Evolutionary conservation across 2,113 vertebrate species (phyloP), one percentile per base, ranked within the genome.

Genomic region (Eudyptes chrysolophus): DNA sequence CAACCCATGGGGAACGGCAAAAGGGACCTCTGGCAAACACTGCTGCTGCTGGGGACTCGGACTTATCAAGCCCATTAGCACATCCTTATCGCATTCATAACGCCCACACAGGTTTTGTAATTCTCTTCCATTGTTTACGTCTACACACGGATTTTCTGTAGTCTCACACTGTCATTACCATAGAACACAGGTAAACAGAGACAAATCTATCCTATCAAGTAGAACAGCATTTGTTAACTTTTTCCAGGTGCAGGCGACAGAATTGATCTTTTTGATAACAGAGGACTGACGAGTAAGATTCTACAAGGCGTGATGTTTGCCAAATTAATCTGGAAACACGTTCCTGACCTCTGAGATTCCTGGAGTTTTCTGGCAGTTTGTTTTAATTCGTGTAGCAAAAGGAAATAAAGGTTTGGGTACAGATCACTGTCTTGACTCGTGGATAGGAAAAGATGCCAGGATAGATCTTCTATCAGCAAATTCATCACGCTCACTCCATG

Each of bases 221-320:
- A 54, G 18, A 79, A 64, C 29, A 34, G 18, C 5, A 26, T 49
- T 76, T 55, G 11, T 60, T 60, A 69, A 27, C 6, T 55, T 90
- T 16, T 88, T 32, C 20, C 30, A 44, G 6, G 21, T 52, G 16
- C 24, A 72, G 29, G 5, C 0, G 10, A 68, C 24, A 72, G 29
- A 80, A 51, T 1, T 1, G 14, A 42, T 38, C 19, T 30, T 74
- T 77, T 74, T 51, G 9, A 7, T 20, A 81, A 38, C 2, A 62
- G 29, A 89, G 6, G 9, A 57, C 17, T 0, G 6, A 13, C 0
- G 0, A 89, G 11, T n/a, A 84, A 88, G 17, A 34, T 20, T n/a
- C 26, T 29, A 25, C 42, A 75, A 16, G n/a, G 32, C 19, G 46
- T 2, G 2, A 4, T 21, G 74, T 71, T 78, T 58, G 9, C 13